Evolutionary conservation across 2,888 invertebrate genomes (phyloP).

Genomic region (Carcina quercana): DNA sequence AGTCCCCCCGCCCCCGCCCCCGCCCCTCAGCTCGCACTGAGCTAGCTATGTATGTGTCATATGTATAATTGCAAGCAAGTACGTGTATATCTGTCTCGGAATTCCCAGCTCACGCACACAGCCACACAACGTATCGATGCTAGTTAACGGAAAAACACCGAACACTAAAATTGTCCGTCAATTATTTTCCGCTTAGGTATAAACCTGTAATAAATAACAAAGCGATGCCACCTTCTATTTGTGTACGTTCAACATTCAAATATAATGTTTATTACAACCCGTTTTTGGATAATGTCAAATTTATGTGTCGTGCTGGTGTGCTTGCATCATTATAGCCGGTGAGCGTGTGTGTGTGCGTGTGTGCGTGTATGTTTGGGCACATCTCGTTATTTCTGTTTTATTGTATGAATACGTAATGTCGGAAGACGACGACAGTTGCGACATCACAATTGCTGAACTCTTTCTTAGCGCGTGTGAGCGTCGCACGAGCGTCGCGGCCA

Average conservation of each 20-base stretch:
- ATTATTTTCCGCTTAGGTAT: neutral
- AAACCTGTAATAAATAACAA: neutral
- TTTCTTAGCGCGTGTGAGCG: too few species aligned
- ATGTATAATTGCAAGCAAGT: too few species aligned
- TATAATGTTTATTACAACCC: constrained; percentile 23
- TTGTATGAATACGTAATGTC: constrained; percentile 67
- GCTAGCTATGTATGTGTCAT: too few species aligned
- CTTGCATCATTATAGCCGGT: constrained; percentile 20
- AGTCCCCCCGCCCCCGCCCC: too few species aligned
- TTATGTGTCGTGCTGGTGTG: constrained; percentile 16
- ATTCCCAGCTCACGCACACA: too few species aligned
- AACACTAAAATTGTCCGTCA: constrained; percentile 1
- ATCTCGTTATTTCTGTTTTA: constrained; percentile 69
- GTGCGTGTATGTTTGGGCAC: constrained; percentile 31
- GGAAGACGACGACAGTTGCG: constrained; percentile 40
- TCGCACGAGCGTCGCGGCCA: too few species aligned
- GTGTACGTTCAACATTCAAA: constrained; percentile 3
- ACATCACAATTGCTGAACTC: constrained; percentile 61
- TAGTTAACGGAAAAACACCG: neutral
- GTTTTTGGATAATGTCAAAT: constrained; percentile 24
- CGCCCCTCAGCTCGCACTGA: too few species aligned
- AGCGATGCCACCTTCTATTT: constrained; percentile 23
- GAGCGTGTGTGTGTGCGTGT: constrained; percentile 12
- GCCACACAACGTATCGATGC: too few species aligned
- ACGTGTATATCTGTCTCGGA: too few species aligned